Evolutionary conservation across 2,797 vertebrate genomes (phyloP).

Genomic region (Carcharodon carcharias): DNA sequence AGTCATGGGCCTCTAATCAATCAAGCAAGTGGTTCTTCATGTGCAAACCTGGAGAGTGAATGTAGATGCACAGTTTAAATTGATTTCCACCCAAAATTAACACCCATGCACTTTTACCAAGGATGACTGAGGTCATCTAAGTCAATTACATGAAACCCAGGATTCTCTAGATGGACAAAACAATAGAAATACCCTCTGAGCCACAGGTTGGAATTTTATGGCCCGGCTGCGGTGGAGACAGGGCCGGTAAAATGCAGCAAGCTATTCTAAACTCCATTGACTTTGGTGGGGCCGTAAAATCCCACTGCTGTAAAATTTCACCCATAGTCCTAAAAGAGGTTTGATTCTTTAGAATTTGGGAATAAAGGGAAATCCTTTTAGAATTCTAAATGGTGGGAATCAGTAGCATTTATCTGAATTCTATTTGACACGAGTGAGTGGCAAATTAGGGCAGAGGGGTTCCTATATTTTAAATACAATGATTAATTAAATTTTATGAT

Average conservation of each 20-base stretch:
- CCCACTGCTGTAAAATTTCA: too few relatives aligned
- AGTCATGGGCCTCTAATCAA: background rate
- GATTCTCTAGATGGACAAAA: background rate
- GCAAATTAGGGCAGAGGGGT: background rate
- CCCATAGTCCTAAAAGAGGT: background rate
- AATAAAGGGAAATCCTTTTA: background rate
- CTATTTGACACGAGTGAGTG: background rate
- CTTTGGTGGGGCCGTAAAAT: too few relatives aligned
- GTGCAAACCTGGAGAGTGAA: background rate
- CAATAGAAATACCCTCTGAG: background rate
- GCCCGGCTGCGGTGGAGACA: too few relatives aligned
- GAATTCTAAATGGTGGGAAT: background rate
- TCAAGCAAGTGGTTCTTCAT: background rate
- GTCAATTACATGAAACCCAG: background rate
- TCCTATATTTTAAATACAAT: background rate
- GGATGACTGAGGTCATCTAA: background rate
- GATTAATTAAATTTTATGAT: too few relatives aligned
- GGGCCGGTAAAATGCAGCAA: too few relatives aligned
- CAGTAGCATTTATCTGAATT: background rate
- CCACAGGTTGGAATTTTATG: background rate
- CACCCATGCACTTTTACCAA: background rate
- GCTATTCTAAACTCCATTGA: too few relatives aligned
- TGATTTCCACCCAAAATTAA: background rate
- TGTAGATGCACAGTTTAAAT: background rate
- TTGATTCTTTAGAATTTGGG: background rate